Evolutionary conservation across 2,888 invertebrate species (phyloP), one percentile per base, ranked within the genome.

Genomic region (Amphipyra berbera): DNA sequence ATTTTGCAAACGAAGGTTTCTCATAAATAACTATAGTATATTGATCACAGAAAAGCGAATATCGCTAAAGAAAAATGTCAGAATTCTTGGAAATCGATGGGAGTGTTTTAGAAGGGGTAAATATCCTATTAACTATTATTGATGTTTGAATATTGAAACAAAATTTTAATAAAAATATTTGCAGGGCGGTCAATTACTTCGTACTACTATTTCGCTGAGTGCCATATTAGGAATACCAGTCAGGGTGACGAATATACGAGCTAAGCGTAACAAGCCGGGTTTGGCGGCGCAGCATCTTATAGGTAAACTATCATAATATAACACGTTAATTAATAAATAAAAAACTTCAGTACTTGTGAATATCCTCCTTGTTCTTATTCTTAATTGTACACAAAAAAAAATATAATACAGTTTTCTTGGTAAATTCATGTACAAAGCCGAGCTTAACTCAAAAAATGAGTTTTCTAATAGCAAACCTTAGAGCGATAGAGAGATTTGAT

Each of bases 101-200:
- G 12, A 97, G 97, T 81, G 88, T 96, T 58, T 91, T 98, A 56
- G 98, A 98, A 95, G 98, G 98, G 81, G 97, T 97, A 95, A 94
- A 92, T 89, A 30, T 33, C 14, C 2, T 60, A 40, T 37, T 50
- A 8, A 44, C 21, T 5, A 42, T 30, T 15, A 14, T 45, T 33
- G 40, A 33, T 41, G 2, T 13, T 1, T 4, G 12, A 35, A 12
- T n/a, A 40, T 52, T 33, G 12, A 37, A 41, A 41, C 52, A 58
- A 47, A 52, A 63, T 50, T 30, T 30, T 2, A 30, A 30, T 30
- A 7, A 13, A 47, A 50, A 61, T 49, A 38, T 48, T 87, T 93
- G 68, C 76, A 98, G 98, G 99, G 99, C 61, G 99, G 99, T 0
- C 99, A 99, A 95, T 97, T 98, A 66, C 93, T 99, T 30, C 96